Percentiles rank a stretch among this genome's conserved stretches.
Conservation (phyloP, 2,888 invertebrate genomes). For the Dermolepida albohirtum region DNA sequence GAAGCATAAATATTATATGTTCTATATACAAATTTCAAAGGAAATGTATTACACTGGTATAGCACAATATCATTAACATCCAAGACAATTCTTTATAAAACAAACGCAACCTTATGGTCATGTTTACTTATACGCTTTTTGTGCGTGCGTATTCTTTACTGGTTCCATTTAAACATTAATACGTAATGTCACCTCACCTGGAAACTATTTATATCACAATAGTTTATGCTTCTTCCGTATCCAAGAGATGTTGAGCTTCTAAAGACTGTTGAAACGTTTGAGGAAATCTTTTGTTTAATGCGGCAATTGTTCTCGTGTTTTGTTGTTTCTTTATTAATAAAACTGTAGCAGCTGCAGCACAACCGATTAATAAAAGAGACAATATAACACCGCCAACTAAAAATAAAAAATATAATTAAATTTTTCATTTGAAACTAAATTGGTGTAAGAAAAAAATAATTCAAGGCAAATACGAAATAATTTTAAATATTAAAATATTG, state of each 20-base stretch:
- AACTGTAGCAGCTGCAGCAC: constrained; percentile 59
- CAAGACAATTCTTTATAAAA: no score
- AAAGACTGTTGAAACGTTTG: constrained; percentile 61
- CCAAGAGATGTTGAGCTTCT: constrained; percentile 63
- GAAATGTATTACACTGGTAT: no score
- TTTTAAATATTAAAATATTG: no score
- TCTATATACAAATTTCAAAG: no score
- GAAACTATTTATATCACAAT: constrained; percentile 28
- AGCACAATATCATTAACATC: no score
- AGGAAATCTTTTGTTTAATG: constrained; percentile 63
- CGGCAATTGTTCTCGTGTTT: constrained; percentile 61
- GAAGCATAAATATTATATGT: no score
- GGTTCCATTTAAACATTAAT: not conserved
- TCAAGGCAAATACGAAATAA: no score
- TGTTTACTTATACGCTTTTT: no score
- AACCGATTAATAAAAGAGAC: constrained; percentile 59
- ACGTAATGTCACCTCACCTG: not conserved
- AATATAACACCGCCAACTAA: constrained; percentile 60
- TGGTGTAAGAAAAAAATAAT: no score
- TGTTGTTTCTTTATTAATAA: constrained; percentile 62
- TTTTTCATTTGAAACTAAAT: no score
- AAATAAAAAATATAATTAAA: constrained; percentile 43
- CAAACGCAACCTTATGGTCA: no score
- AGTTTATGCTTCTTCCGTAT: constrained; percentile 60
- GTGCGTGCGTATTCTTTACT: not conserved